These are phyloP conservation scores for Heteromyza rotundicornis DNA, from an alignment of 2,888 invertebrate genomes.

Conservation along the genomic window DNA sequence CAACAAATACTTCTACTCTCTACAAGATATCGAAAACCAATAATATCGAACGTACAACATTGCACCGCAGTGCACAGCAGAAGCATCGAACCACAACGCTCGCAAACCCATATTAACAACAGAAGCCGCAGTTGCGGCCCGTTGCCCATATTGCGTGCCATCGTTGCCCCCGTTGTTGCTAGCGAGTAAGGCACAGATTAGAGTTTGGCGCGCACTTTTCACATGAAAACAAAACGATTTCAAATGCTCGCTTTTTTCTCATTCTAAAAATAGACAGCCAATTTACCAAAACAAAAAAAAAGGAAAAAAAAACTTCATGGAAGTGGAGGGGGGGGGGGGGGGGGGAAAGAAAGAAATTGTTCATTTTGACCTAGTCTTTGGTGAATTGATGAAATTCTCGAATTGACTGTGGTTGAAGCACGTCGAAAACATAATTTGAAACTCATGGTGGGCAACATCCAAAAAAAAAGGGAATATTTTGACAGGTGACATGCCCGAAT, in stretches of 20 bases:
- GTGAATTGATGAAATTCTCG: conserved; percentile 11
- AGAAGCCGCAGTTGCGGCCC: not conserved
- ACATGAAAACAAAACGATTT: not conserved
- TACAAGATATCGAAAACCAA: not conserved
- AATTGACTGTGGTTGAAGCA: conserved; percentile 27
- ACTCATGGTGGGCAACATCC: conserved; percentile 2
- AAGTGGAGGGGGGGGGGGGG: no score
- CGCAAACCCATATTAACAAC: no score
- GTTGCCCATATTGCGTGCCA: no score
- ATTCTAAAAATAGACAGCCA: no score
- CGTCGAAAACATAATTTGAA: conserved; percentile 19
- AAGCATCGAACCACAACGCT: not conserved
- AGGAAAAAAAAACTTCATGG: no score
- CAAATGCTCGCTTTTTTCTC: no score
- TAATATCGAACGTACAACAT: not conserved
- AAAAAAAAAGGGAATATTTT: not conserved
- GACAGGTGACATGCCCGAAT: no score
- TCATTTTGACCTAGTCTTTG: conserved; percentile 18
- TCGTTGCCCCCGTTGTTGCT: no score
- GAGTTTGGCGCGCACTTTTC: no score
- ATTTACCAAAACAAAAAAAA: no score
- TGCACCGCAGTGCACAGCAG: not conserved
- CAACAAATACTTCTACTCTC: conserved; percentile 6
- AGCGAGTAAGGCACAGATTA: no score
- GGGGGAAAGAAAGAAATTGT: not conserved